Percentiles rank a stretch among this genome's conserved stretches.
phyloP scores from a whole-genome alignment of 2,888 invertebrate species.

The Drosophila birchii region DNA sequence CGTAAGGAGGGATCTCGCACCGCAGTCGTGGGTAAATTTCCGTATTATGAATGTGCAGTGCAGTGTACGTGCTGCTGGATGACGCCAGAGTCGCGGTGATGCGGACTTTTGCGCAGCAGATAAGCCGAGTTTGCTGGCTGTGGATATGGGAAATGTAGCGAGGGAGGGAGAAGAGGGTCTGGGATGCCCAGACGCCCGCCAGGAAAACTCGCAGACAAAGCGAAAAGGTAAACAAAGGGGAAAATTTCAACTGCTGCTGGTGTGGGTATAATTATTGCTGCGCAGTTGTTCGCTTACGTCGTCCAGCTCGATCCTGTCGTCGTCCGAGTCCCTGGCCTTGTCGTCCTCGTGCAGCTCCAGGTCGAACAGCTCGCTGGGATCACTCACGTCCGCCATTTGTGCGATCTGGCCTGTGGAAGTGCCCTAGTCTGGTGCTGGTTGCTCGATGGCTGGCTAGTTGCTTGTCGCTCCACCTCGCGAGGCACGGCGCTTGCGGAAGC shows the following conservation, averaged over 20 bases:
- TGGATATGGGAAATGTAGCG: conserved; percentile 13
- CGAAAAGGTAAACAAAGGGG: conserved; percentile 71
- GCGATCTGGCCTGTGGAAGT: conserved; percentile 39
- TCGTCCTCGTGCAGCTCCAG: conserved; percentile 94
- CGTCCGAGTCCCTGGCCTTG: conserved; percentile 89
- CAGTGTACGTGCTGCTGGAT: conserved; percentile 45
- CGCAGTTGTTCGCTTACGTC: conserved; percentile 88
- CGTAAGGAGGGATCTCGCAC: conserved; percentile 30
- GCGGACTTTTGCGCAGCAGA: conserved; percentile 77
- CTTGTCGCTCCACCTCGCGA: conserved; percentile 12
- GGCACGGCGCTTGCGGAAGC: conserved; percentile 29
- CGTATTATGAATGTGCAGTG: conserved; percentile 34
- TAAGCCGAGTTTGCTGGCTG: conserved; percentile 55
- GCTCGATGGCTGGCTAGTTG: conserved; percentile 52
- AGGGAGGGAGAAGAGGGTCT: background rate
- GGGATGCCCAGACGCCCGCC: conserved; percentile 31
- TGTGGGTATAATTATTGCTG: conserved; percentile 43
- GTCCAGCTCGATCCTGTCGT: conserved; percentile 94
- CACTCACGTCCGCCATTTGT: conserved; percentile 84
- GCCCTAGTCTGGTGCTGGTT: conserved; percentile 47
- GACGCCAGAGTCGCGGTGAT: conserved; percentile 35
- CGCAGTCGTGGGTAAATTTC: conserved; percentile 16
- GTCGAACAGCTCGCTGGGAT: conserved; percentile 92
- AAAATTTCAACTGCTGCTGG: conserved; percentile 42
- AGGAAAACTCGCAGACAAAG: conserved; percentile 53